A percentile compares a stretch with the other conserved stretches of the same genome.
Evolutionary conservation across 2,888 invertebrate genomes (phyloP).

Genomic region (Stenoptilia bipunctidactyla): DNA sequence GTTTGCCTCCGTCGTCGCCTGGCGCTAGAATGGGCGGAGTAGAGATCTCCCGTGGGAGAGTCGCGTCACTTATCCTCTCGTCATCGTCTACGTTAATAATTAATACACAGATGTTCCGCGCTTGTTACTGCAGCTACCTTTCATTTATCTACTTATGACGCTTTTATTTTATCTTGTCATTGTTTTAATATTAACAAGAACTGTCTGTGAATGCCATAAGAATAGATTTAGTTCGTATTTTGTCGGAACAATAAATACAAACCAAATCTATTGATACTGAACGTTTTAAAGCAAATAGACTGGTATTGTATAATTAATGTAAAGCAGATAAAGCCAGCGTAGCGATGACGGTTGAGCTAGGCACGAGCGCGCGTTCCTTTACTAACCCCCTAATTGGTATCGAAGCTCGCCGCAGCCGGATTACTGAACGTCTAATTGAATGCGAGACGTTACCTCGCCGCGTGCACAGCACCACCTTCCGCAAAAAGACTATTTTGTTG

Average conservation of each 20-base stretch:
- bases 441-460: constrained; percentile 53
- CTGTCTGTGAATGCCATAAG: no score
- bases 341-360: constrained; percentile 25
- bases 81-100: constrained; percentile 60
- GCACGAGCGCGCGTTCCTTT: constrained; percentile 45
- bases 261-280: no score
- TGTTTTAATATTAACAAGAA: no score
- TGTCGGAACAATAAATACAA: no score
- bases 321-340: background rate
- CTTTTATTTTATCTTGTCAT: no score
- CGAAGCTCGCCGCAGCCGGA: constrained; percentile 67
- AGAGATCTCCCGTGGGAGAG: constrained; percentile 51
- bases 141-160: constrained; percentile 5
- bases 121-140: constrained; percentile 24
- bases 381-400: constrained; percentile 70
- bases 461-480: constrained; percentile 21
- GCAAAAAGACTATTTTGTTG: constrained; percentile 46
- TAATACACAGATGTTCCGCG: constrained; percentile 28
- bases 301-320: no score
- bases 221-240: no score
- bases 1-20: constrained; percentile 46
- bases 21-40: constrained; percentile 23
- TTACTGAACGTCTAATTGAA: constrained; percentile 70
- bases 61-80: constrained; percentile 40
- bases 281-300: no score